These are phyloP conservation scores for Eretmocerus hayati DNA, from an alignment of 2,888 invertebrate genomes.

Conservation along the genomic window DNA sequence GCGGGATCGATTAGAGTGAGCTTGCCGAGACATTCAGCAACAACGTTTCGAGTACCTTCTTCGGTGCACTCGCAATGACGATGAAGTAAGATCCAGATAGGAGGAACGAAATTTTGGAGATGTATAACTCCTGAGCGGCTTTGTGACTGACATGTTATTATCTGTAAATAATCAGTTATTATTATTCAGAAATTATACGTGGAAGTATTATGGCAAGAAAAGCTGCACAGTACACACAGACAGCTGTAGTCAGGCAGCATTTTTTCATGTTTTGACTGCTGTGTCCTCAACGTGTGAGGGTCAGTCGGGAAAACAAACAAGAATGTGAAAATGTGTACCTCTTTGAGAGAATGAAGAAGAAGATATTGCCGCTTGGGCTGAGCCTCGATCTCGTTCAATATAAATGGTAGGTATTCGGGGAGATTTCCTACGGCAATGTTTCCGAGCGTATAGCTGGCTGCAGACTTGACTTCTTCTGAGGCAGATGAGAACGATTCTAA, in stretches of 20 bases:
- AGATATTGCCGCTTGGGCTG: slow-evolving; percentile 94
- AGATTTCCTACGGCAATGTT: slow-evolving; percentile 95
- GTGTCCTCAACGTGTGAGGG: background rate
- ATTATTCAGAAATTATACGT: background rate
- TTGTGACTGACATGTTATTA: slow-evolving; percentile 57
- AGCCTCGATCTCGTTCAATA: slow-evolving; percentile 86
- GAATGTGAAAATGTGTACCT: too few species aligned
- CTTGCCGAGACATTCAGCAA: slow-evolving; percentile 96
- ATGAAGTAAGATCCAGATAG: slow-evolving; percentile 89
- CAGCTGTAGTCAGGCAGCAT: too few species aligned
- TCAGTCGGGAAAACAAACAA: background rate
- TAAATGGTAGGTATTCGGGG: slow-evolving; percentile 86
- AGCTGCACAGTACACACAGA: too few species aligned
- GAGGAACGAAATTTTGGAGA: slow-evolving; percentile 64
- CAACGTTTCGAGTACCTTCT: slow-evolving; percentile 97
- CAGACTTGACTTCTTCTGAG: slow-evolving; percentile 95
- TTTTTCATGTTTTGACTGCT: too few species aligned
- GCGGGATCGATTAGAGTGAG: slow-evolving; percentile 89
- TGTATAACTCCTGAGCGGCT: slow-evolving; percentile 52
- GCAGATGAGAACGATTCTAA: slow-evolving; percentile 82
- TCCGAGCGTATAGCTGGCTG: slow-evolving; percentile 94
- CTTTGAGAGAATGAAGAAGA: slow-evolving; percentile 92
- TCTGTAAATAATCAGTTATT: slow-evolving; percentile 41
- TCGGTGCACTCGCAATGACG: slow-evolving; percentile 94
- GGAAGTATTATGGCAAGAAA: too few species aligned